phyloP scores from a whole-genome alignment of 2,113 vertebrate species.

The Dicrurus megarhynchus region DNA sequence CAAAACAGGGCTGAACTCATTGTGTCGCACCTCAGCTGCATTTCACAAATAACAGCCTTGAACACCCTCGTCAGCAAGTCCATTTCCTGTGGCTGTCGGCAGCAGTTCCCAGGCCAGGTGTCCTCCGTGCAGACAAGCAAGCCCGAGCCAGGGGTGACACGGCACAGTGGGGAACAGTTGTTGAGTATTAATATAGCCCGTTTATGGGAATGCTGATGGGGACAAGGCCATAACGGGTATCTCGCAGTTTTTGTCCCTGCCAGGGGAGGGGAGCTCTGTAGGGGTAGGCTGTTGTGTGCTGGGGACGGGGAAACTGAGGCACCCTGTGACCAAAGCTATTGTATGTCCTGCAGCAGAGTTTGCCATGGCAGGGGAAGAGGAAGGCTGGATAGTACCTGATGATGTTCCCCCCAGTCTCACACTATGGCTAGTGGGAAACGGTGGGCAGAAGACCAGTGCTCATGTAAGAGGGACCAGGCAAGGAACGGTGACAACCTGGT shows the following conservation, averaged over 20 bases:
- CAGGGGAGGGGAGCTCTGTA: neutral
- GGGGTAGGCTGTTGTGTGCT: neutral
- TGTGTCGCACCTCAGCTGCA: neutral
- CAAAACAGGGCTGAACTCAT: conserved; percentile 14
- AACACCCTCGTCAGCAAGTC: conserved; percentile 18
- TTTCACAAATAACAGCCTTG: neutral
- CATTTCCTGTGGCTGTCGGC: conserved; percentile 9
- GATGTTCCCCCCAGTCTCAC: accelerated
- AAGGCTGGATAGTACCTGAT: neutral
- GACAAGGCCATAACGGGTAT: neutral
- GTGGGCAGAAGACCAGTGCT: neutral
- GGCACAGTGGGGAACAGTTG: neutral
- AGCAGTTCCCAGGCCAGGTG: neutral
- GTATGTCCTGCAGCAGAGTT: neutral
- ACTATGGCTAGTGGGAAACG: accelerated
- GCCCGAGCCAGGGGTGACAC: neutral
- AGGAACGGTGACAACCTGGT: too few relatives aligned
- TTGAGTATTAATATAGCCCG: neutral
- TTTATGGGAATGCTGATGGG: neutral
- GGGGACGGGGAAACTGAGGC: neutral
- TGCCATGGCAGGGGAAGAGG: neutral
- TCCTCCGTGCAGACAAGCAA: neutral
- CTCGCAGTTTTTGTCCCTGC: neutral
- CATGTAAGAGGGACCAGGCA: accelerated
- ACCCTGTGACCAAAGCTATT: too few relatives aligned